Evolutionary conservation across 2,888 invertebrate species (phyloP).

Genomic region (Fragum sueziense): DNA sequence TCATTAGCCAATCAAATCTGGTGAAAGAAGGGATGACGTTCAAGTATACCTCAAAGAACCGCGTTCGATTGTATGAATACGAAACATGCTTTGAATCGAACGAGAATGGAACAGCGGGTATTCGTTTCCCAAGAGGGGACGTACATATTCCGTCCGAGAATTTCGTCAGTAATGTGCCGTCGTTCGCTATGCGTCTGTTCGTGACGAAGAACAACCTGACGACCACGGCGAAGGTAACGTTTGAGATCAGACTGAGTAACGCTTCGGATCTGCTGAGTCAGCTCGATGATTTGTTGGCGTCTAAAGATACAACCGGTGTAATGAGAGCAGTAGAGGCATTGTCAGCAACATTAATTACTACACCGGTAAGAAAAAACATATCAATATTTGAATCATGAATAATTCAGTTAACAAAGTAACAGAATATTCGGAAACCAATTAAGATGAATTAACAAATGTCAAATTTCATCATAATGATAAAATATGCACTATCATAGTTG

Average conservation of each 20-base stretch:
- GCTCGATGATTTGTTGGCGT: constrained; percentile 58
- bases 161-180: constrained; percentile 64
- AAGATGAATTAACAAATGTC: too few species aligned
- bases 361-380: constrained; percentile 52
- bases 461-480: too few species aligned
- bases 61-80: constrained; percentile 69
- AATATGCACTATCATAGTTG: too few species aligned
- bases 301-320: constrained; percentile 62
- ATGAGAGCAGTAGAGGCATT: constrained; percentile 59
- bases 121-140: constrained; percentile 66
- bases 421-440: too few species aligned
- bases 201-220: constrained; percentile 69
- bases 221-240: constrained; percentile 49
- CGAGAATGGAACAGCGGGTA: constrained; percentile 53
- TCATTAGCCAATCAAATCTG: constrained; percentile 58
- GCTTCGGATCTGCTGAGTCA: constrained; percentile 56
- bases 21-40: constrained; percentile 65
- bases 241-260: constrained; percentile 63
- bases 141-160: constrained; percentile 69
- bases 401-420: too few species aligned
- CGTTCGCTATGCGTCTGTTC: constrained; percentile 72
- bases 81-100: constrained; percentile 66
- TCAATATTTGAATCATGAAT: too few species aligned
- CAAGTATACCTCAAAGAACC: constrained; percentile 66
- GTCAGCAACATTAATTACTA: constrained; percentile 40